Evolutionary conservation across 2,888 invertebrate genomes (phyloP).

Genomic region (Leucoptera coffeella): DNA sequence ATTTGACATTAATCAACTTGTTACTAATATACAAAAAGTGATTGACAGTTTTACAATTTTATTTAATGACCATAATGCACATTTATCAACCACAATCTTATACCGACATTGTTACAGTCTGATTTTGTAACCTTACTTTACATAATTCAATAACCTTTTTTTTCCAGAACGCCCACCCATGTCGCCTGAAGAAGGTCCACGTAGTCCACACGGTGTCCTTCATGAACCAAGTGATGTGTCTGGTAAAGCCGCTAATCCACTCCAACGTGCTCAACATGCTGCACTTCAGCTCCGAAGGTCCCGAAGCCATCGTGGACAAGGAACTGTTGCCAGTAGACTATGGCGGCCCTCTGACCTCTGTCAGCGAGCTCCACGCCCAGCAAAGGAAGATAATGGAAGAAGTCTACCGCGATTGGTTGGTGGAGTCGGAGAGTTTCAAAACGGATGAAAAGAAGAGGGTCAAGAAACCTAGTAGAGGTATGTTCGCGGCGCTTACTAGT

Average conservation of each 20-base stretch:
- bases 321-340: constrained; percentile 50
- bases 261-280: constrained; percentile 56
- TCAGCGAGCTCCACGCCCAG: constrained; percentile 49
- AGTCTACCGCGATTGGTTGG: constrained; percentile 51
- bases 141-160: too few relatives aligned
- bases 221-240: constrained; percentile 62
- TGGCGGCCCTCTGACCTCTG: constrained; percentile 50
- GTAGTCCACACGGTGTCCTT: constrained; percentile 61
- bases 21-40: too few relatives aligned
- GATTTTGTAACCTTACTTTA: too few relatives aligned
- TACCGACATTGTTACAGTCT: too few relatives aligned
- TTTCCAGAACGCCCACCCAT: constrained; percentile 64
- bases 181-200: constrained; percentile 59
- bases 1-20: too few relatives aligned
- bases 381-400: constrained; percentile 50
- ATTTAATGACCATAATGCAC: too few relatives aligned
- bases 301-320: constrained; percentile 34
- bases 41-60: too few relatives aligned
- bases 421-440: constrained; percentile 52
- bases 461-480: constrained; percentile 39
- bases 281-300: constrained; percentile 50
- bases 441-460: constrained; percentile 42
- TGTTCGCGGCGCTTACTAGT: constrained; percentile 43
- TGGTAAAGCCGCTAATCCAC: constrained; percentile 58
- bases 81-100: too few relatives aligned